Conservation (phyloP, 2,113 vertebrate species). For the Neogale vison region DNA sequence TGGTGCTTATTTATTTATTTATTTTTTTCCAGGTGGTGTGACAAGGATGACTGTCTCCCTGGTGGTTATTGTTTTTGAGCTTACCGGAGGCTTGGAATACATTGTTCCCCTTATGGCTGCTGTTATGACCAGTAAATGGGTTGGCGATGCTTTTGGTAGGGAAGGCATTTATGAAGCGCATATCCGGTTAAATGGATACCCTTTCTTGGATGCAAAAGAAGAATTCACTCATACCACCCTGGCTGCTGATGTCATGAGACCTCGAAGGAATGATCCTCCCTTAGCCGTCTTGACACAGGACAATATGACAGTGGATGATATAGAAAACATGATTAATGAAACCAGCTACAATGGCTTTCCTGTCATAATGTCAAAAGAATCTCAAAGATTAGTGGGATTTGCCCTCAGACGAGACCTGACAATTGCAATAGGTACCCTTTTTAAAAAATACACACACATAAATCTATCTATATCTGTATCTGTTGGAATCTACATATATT, state of each 20-base stretch:
- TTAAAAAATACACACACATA: neutral
- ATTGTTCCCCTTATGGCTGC: constrained; percentile 99
- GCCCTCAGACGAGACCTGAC: constrained; percentile 98
- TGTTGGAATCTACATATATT: neutral
- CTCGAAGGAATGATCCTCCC: constrained; percentile 92
- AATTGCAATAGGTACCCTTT: constrained; percentile 94
- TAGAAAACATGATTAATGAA: constrained; percentile 95
- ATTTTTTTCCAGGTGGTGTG: constrained; percentile 91
- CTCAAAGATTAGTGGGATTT: constrained; percentile 97
- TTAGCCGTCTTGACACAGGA: constrained; percentile 97
- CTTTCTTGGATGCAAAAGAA: constrained; percentile 98
- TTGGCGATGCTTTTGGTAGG: constrained; percentile 97
- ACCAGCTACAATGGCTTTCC: constrained; percentile 99
- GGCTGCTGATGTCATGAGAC: constrained; percentile 98
- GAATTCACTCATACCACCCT: constrained; percentile 98
- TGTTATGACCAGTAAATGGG: constrained; percentile 99
- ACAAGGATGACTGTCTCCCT: constrained; percentile 99
- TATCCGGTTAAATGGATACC: constrained; percentile 98
- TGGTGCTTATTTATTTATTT: neutral
- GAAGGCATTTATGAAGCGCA: constrained; percentile 99
- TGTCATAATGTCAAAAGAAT: constrained; percentile 99
- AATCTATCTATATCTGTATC: neutral
- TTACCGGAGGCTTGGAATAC: constrained; percentile 98
- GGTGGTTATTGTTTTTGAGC: constrained; percentile 98
- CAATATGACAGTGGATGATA: constrained; percentile 96